Conservation (phyloP, 2,113 vertebrate genomes). For the Perognathus longimembris region DNA sequence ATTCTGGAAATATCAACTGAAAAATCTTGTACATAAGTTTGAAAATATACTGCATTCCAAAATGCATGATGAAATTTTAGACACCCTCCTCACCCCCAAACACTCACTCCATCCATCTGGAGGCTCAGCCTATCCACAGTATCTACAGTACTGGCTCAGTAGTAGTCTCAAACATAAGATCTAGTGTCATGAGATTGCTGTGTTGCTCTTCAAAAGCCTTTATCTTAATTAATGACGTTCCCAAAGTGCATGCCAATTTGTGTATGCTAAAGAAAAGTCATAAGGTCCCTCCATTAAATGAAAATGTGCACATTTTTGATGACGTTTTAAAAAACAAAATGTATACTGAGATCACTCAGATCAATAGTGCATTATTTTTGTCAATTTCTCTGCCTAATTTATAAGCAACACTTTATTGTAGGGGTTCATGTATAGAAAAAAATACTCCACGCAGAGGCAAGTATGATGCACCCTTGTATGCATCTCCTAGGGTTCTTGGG, state of each 20-base stretch:
- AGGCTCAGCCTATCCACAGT: too few relatives aligned
- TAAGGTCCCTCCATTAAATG: not conserved
- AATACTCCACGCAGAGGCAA: slow-evolving; percentile 3
- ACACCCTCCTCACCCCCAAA: too few relatives aligned
- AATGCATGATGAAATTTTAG: not conserved
- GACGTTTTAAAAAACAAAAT: not conserved
- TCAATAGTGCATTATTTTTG: not conserved
- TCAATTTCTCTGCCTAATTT: not conserved
- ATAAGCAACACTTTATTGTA: not conserved
- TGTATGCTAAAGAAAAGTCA: not conserved
- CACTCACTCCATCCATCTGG: not conserved
- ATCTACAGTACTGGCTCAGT: too few relatives aligned
- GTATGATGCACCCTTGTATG: not conserved
- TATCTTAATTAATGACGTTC: not conserved
- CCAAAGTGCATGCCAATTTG: not conserved
- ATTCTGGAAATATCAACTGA: not conserved
- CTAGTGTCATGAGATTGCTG: not conserved
- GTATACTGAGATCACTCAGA: not conserved
- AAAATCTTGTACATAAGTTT: not conserved
- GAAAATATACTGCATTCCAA: not conserved
- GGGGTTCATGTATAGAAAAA: not conserved
- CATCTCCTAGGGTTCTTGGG: too few relatives aligned
- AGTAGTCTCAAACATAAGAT: not conserved
- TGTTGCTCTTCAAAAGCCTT: not conserved
- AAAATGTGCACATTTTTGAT: not conserved